Evolutionary conservation across 1,140 invertebrate species (phyloP).

Genomic region (Diuraphis noxia): DNA sequence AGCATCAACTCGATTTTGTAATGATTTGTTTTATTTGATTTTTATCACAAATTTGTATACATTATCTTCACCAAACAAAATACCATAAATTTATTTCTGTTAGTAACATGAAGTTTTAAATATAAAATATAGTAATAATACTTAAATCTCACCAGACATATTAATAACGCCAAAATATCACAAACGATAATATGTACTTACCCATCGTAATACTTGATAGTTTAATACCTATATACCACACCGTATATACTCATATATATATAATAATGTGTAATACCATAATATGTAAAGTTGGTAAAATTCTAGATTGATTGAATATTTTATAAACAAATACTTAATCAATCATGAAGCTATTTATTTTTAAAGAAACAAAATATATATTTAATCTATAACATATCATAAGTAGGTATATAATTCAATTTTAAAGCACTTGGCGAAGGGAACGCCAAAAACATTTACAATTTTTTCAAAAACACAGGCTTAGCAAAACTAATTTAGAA

Average conservation of each 20-base stretch:
- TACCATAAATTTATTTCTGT: not conserved
- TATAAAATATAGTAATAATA: not conserved
- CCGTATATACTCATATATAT: no score
- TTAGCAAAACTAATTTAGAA: no score
- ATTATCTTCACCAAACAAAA: not conserved
- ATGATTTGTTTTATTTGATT: conserved; percentile 1
- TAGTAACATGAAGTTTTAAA: not conserved
- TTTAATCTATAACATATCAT: no score
- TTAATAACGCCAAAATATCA: not conserved
- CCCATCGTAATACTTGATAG: no score
- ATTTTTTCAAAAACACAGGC: no score
- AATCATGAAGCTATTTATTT: not conserved
- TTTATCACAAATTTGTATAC: not conserved
- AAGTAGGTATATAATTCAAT: no score
- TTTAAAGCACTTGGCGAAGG: no score
- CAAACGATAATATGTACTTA: not conserved
- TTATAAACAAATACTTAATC: not conserved
- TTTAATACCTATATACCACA: no score
- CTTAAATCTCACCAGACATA: not conserved
- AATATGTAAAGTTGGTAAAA: not conserved
- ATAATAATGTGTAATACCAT: no score
- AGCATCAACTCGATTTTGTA: not conserved
- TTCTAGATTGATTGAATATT: not conserved
- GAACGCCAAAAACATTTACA: no score
- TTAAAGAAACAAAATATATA: not conserved